Evolutionary conservation across 37 sponge, comb jelly and placozoan genomes (phyloP), one percentile per base, ranked within the genome.

Genomic region (Lycopodina hypogea): DNA sequence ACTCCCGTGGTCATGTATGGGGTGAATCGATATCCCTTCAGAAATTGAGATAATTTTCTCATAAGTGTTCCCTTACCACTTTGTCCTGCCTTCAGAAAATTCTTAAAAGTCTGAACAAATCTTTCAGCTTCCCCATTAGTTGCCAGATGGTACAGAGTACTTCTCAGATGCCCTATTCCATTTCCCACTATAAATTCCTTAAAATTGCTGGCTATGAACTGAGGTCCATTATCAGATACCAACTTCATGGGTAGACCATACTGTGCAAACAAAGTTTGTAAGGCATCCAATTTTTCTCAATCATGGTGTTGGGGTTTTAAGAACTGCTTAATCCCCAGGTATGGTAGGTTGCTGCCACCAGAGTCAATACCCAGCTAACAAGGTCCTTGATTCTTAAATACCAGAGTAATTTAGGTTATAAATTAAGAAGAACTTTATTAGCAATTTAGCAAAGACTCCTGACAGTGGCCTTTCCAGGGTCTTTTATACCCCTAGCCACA

Each of bases 91-190:
- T 58, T 64, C 51, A 65, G 7, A 53, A 68, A 26, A 3, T 76
- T 33, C 26, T 76, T 76, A 1, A 76, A 34, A 21, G 76, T 60
- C 48, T 74, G 74, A 11, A 74, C 76, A 60, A 76, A 60, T 42
- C 62, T 38, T n/a, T 76, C 76, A 19, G 78, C 78, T 6, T 42
- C 65, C 34, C 68, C 78, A 65, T 64, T 66, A 6, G 66, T 34
- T 30, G 76, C 60, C 33, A 41, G 79, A 40, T 78, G 79, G 35
- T 78, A 78, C 0, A 68, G 81, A 9, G 48, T 9, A 45, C 48
- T 45, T 45, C 48, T 45, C 48, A 45, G 48, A 33, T 63, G 30
- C 18, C 36, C 42, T 1, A 15, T n/a, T 34, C 59, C 60, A n/a
- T 11, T 24, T 17, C 9, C 48, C 48, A 26, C 38, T 64, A 77